A percentile compares a stretch with the other conserved stretches of the same genome.
Conservation (phyloP, 2,797 vertebrate genomes). For the Eremophila alpestris region DNA sequence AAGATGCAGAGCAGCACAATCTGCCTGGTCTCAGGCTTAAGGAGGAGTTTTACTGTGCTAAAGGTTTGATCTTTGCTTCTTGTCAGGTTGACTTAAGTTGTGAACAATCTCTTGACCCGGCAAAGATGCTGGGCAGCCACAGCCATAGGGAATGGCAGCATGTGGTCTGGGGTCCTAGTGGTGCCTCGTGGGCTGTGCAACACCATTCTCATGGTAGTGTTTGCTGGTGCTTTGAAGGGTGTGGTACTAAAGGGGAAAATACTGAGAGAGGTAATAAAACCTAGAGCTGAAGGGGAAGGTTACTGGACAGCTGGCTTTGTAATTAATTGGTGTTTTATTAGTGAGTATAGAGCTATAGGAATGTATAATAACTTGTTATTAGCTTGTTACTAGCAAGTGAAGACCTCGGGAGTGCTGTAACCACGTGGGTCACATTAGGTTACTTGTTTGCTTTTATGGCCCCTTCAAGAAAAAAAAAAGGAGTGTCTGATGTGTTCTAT, state of each 20-base stretch:
- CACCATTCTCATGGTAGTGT: fast-evolving
- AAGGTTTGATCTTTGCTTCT: background rate
- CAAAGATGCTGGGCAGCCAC: background rate
- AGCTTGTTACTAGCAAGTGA: background rate
- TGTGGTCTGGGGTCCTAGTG: background rate
- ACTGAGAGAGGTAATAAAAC: background rate
- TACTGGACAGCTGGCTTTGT: background rate
- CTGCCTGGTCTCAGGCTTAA: background rate
- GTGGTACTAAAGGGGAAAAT: background rate
- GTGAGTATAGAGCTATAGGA: background rate
- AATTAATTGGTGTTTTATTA: background rate
- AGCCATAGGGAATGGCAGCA: background rate
- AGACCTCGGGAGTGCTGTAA: background rate
- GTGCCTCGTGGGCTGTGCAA: fast-evolving
- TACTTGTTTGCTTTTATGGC: background rate
- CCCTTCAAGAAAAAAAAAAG: background rate
- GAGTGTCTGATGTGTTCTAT: background rate
- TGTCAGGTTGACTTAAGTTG: background rate
- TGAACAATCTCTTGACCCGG: background rate
- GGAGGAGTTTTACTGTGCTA: background rate
- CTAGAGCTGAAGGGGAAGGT: background rate
- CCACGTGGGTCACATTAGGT: background rate
- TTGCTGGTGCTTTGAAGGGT: background rate
- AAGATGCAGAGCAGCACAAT: background rate
- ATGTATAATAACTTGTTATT: background rate